Conservation (phyloP, 1,140 invertebrate genomes). For the Microplitis demolitor region DNA sequence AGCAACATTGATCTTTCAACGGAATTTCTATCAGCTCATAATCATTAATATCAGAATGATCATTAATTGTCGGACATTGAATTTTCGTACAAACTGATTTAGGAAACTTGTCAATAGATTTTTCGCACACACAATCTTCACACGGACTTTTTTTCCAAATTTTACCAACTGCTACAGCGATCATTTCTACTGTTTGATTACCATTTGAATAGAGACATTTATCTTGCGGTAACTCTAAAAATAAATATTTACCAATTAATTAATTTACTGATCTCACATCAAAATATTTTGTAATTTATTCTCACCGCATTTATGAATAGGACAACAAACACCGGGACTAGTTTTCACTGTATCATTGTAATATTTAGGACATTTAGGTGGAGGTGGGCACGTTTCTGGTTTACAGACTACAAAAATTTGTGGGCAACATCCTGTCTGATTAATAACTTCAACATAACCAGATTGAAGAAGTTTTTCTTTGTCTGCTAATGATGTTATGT, state of each 20-base stretch:
- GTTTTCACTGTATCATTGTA: constrained; percentile 59
- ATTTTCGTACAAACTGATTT: constrained; percentile 51
- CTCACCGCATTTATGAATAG: constrained; percentile 69
- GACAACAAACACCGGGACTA: constrained; percentile 67
- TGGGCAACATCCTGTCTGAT: constrained; percentile 74
- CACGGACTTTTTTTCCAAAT: constrained; percentile 74
- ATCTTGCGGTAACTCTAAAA: constrained; percentile 69
- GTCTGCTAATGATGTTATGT: constrained; percentile 34
- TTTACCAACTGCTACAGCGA: constrained; percentile 64
- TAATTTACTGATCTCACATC: too few species aligned
- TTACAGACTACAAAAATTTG: constrained; percentile 66
- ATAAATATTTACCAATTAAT: too few species aligned
- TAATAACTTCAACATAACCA: constrained; percentile 66
- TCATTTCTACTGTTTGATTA: constrained; percentile 46
- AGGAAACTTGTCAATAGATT: constrained; percentile 34
- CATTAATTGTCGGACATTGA: constrained; percentile 53
- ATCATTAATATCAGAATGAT: constrained; percentile 55
- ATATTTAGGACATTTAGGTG: constrained; percentile 65
- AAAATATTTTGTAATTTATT: neutral
- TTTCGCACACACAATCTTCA: constrained; percentile 65
- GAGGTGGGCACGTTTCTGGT: constrained; percentile 65
- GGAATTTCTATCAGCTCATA: constrained; percentile 63
- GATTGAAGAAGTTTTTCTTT: constrained; percentile 59
- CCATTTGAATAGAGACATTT: constrained; percentile 69
- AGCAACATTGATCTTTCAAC: constrained; percentile 68